Evolutionary conservation across 2,113 vertebrate genomes (phyloP), one percentile per base, ranked within the genome.

Genomic region (Romanogobio albipinnatus): DNA sequence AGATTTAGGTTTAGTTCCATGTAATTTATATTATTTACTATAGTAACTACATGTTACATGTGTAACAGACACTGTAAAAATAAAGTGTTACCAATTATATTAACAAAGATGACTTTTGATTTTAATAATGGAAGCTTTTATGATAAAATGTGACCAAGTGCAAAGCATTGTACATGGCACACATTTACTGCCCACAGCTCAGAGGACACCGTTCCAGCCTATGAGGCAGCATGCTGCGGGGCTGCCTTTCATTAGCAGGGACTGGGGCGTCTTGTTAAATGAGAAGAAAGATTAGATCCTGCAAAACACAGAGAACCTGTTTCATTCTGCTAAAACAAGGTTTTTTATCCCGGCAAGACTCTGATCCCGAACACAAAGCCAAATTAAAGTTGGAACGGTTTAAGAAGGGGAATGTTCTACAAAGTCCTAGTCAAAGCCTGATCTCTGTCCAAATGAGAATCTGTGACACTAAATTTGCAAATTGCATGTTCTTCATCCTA

Each of bases 401-500:
- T 79, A 79, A 45, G 36, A 78, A 78, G 19, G 76, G 77, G 2
- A 62, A 79, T n/a, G 2, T 62, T 79, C 43, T 74, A 49, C 22
- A n/a, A 73, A 73, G 68, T 71, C 68, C 68, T 51, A 58, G 53
- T 77, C 76, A 58, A 77, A 77, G 39, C 43, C 71, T 74, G 71
- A 74, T 74, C 71, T 78, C 76, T 43, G 76, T 78, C 76, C 76
- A 78, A 78, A 78, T 78, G 56, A 78, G 22, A 78, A 43, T 61
- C 36, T 61, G 51, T 59, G 51, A 14, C 53, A 39, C 19, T 39
- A 58, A 61, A 78, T 78, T 24, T 61, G 76, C 76, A 59, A 24
- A 61, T 59, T 24, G 56, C 76, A 45, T 43, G 61, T 61, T 58
- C 56, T 43, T 78, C 33, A 78, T 61, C 76, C 56, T 78, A 59